phyloP scores from a whole-genome alignment of 2,888 invertebrate genomes.

The Epinotia brunnichana region DNA sequence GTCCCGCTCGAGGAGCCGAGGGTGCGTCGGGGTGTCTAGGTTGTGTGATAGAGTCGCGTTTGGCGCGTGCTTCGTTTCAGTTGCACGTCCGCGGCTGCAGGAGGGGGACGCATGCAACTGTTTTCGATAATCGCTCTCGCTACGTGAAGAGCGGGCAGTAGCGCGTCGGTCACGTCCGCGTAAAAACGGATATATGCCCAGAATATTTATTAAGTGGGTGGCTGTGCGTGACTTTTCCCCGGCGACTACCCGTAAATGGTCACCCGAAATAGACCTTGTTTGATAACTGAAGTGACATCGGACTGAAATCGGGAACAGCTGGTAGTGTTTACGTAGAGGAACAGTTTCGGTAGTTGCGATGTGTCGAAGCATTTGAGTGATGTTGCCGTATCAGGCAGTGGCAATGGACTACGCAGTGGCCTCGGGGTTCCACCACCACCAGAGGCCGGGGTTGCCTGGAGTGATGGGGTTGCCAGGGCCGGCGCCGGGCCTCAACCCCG shows the following conservation, averaged over 20 bases:
- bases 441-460: slow-evolving; percentile 80
- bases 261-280: slow-evolving; percentile 77
- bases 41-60: slow-evolving; percentile 82
- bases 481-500: slow-evolving; percentile 78
- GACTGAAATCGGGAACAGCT: slow-evolving; percentile 36
- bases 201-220: slow-evolving; percentile 86
- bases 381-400: slow-evolving; percentile 95
- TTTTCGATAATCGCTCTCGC: slow-evolving; percentile 83
- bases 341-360: slow-evolving; percentile 50
- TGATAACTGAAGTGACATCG: slow-evolving; percentile 64
- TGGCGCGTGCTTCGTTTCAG: slow-evolving; percentile 80
- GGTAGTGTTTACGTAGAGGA: slow-evolving; percentile 52
- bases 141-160: slow-evolving; percentile 84
- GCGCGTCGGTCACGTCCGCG: slow-evolving; percentile 81
- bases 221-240: slow-evolving; percentile 83
- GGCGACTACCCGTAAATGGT: slow-evolving; percentile 79
- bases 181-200: slow-evolving; percentile 85
- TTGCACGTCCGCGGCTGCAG: slow-evolving; percentile 81
- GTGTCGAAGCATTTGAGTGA: slow-evolving; percentile 57
- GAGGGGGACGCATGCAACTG: slow-evolving; percentile 83
- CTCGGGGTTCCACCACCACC: slow-evolving; percentile 81
- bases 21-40: slow-evolving; percentile 65
- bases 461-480: slow-evolving; percentile 84
- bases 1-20: slow-evolving; percentile 71
- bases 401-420: slow-evolving; percentile 92